phyloP scores from a whole-genome alignment of 2,888 invertebrate genomes.

The Heteropelma amictum region DNA sequence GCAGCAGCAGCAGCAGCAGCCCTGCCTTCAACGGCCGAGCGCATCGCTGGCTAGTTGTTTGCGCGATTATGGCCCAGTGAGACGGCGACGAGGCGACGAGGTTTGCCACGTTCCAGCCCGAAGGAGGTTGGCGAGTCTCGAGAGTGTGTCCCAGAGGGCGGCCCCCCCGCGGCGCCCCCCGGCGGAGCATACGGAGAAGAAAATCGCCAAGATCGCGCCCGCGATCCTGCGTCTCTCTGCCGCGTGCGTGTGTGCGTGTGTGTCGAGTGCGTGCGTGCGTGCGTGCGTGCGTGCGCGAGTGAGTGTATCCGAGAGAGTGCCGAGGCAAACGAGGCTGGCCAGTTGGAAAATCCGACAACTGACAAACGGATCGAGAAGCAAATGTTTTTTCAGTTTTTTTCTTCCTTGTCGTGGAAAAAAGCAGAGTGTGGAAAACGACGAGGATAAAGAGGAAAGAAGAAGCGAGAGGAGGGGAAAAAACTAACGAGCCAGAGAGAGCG shows the following conservation, averaged over 20 bases:
- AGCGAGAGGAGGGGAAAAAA: neutral
- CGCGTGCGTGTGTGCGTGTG: slow-evolving; percentile 14
- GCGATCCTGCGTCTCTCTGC: neutral
- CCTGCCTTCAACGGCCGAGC: slow-evolving; percentile 67
- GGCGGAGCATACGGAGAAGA: slow-evolving; percentile 38
- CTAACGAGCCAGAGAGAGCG: neutral
- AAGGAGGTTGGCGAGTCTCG: slow-evolving; percentile 23
- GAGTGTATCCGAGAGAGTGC: neutral
- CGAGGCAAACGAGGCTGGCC: neutral
- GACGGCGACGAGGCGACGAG: slow-evolving; percentile 59
- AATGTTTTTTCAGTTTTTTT: neutral
- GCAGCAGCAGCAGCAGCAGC: slow-evolving; percentile 54
- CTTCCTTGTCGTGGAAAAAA: neutral
- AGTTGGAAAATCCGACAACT: too few relatives aligned
- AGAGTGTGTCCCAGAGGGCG: too few relatives aligned
- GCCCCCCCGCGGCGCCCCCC: too few relatives aligned
- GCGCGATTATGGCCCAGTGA: slow-evolving; percentile 72
- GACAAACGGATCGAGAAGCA: neutral
- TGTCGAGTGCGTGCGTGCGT: slow-evolving; percentile 3
- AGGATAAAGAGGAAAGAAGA: neutral
- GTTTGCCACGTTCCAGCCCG: slow-evolving; percentile 30
- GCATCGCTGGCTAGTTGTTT: slow-evolving; percentile 70
- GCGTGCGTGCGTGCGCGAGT: slow-evolving; percentile 25
- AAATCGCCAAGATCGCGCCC: neutral
- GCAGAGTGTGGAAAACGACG: neutral